phyloP scores from a whole-genome alignment of 1,140 invertebrate genomes.

The Temnothorax curvispinosus region DNA sequence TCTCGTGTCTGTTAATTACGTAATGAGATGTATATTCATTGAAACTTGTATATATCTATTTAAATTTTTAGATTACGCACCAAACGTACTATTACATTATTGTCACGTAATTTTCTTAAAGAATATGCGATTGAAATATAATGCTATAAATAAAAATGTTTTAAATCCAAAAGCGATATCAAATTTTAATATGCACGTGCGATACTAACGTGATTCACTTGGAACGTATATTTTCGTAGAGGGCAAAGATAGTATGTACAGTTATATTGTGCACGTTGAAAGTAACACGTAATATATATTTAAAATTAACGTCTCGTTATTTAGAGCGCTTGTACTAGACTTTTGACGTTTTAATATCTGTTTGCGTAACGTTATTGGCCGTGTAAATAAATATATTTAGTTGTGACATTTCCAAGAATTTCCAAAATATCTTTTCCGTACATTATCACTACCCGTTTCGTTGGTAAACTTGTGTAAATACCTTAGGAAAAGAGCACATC shows the following conservation, averaged over 20 bases:
- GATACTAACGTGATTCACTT: neutral
- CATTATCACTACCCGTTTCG: neutral
- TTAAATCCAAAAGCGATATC: constrained; percentile 22
- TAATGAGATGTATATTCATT: constrained; percentile 8
- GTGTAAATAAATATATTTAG: neutral
- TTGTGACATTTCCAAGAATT: neutral
- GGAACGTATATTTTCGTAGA: constrained; percentile 41
- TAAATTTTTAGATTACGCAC: neutral
- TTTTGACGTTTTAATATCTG: neutral
- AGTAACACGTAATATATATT: constrained; percentile 14
- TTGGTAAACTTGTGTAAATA: constrained; percentile 16
- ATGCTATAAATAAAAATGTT: neutral
- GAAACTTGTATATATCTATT: constrained; percentile 22
- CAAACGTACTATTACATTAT: constrained; percentile 17
- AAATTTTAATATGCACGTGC: constrained; percentile 8
- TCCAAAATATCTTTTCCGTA: neutral
- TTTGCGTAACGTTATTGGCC: neutral
- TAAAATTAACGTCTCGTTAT: neutral
- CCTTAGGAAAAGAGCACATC: constrained; percentile 37
- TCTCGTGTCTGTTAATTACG: constrained; percentile 14
- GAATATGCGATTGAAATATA: constrained; percentile 9
- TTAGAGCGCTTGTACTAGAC: neutral
- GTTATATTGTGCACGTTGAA: neutral
- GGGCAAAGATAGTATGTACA: neutral
- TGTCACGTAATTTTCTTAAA: neutral